A percentile compares a stretch with the other conserved stretches of the same genome.
These are phyloP conservation scores for Neotragus pygmaeus DNA, from an alignment of 2,113 vertebrate genomes.

Conservation along the genomic window DNA sequence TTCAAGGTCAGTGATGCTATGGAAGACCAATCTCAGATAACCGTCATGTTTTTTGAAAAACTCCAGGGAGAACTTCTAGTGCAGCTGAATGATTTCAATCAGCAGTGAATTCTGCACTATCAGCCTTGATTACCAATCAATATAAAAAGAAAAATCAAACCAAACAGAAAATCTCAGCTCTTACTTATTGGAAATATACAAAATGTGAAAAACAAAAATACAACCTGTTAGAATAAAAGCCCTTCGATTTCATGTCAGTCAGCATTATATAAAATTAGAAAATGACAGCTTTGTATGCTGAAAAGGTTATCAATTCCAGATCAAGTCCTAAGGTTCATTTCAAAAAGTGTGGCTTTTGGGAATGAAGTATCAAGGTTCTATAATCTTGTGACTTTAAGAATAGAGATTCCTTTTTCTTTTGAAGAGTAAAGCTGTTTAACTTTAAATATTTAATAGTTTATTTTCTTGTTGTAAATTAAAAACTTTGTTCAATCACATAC, in stretches of 20 bases:
- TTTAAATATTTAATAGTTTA: conserved; percentile 61
- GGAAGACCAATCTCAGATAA: not conserved
- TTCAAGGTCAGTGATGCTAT: not conserved
- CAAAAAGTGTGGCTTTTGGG: not conserved
- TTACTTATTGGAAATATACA: not conserved
- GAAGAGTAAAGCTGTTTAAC: conserved; percentile 68
- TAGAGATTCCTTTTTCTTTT: not conserved
- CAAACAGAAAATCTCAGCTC: not conserved
- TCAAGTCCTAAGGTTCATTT: not conserved
- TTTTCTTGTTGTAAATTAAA: not conserved
- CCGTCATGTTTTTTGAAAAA: not conserved
- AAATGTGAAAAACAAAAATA: not conserved
- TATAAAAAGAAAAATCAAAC: not conserved
- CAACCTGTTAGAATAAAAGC: not conserved
- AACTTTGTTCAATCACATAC: not conserved
- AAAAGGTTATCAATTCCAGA: not conserved
- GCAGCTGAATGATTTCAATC: not conserved
- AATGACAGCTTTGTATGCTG: not conserved
- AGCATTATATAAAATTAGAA: not conserved
- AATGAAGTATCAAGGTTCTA: not conserved
- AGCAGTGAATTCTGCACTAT: not conserved
- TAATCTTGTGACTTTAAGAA: not conserved
- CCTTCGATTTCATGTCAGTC: not conserved
- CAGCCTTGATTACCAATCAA: not conserved
- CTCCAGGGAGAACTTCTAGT: not conserved